phyloP scores from a whole-genome alignment of 2,113 vertebrate genomes.

The Heterotilapia buettikoferi region DNA sequence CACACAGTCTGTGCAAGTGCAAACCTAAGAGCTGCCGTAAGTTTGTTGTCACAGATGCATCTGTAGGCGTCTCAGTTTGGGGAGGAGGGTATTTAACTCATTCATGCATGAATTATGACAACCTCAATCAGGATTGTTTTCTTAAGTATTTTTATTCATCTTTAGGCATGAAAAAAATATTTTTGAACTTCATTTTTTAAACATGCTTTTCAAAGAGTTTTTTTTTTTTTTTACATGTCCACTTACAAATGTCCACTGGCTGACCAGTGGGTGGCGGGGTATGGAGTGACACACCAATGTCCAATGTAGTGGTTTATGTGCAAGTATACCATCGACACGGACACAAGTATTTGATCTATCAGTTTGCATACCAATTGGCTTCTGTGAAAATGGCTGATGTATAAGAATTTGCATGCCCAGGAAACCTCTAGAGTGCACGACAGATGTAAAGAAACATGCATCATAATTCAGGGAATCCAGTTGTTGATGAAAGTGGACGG shows the following conservation, averaged over 20 bases:
- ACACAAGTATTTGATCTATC: background rate
- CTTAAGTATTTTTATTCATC: background rate
- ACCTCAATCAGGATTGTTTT: background rate
- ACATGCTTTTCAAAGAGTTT: background rate
- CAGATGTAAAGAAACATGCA: background rate
- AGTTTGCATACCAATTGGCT: background rate
- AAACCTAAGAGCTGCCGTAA: background rate
- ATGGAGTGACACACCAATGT: background rate
- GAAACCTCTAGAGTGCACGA: background rate
- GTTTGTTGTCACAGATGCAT: background rate
- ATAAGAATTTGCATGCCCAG: background rate
- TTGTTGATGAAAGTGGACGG: too few species aligned
- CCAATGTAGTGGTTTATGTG: background rate
- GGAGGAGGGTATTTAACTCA: background rate
- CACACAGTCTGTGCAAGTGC: background rate
- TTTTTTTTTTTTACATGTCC: background rate
- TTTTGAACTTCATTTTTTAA: background rate
- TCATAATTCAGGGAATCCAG: background rate
- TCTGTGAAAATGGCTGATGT: background rate
- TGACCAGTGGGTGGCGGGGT: background rate
- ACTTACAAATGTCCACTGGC: background rate
- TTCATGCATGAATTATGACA: background rate
- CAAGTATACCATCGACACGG: background rate
- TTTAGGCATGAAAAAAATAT: background rate
- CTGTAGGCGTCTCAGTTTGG: background rate